Conservation (phyloP, 2,888 invertebrate genomes). For the Lasioglossum leucozonium region DNA sequence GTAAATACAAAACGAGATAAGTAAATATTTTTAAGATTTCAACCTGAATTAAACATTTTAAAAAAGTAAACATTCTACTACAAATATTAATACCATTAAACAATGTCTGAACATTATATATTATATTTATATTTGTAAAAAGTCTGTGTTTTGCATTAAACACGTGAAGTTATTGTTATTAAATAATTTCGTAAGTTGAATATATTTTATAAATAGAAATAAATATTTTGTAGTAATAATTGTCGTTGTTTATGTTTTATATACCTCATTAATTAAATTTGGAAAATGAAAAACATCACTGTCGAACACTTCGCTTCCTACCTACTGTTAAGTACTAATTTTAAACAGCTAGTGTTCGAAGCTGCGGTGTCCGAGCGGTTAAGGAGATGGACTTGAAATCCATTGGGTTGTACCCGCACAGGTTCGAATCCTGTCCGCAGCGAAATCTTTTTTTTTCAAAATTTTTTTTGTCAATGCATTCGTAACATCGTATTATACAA, state of each 20-base stretch:
- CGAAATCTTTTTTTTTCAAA: constrained; percentile 76
- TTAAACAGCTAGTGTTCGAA: neutral
- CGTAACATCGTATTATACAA: neutral
- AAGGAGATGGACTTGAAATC: constrained; percentile 84
- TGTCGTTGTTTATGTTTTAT: neutral
- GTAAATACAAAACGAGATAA: neutral
- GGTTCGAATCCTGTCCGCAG: constrained; percentile 84
- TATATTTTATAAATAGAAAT: neutral
- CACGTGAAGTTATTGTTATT: neutral
- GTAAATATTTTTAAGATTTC: neutral
- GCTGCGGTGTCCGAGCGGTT: constrained; percentile 84
- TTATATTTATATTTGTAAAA: neutral
- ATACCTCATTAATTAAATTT: neutral
- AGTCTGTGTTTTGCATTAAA: neutral
- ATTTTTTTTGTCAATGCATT: neutral
- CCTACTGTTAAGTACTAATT: rapidly evolving
- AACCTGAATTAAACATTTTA: neutral
- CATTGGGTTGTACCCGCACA: constrained; percentile 83
- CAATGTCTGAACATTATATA: no score
- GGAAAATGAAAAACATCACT: neutral
- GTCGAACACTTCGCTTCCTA: neutral
- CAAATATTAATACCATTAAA: neutral
- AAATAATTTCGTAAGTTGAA: neutral
- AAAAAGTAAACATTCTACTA: neutral
- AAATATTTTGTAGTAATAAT: neutral